Conservation (phyloP, 2,113 vertebrate species). For the Thunnus thynnus region DNA sequence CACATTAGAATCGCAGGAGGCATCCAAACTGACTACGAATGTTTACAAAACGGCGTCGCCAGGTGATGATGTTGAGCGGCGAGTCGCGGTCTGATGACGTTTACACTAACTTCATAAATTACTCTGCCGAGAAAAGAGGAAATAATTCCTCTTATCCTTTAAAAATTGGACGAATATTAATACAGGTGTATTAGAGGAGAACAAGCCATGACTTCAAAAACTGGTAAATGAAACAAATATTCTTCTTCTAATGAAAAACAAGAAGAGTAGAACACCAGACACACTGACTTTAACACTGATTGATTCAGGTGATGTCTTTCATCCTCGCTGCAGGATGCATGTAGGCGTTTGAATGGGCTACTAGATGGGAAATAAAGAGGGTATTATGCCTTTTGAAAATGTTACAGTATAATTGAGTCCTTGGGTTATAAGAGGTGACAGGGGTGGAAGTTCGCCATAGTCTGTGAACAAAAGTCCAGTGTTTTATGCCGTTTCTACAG, state of each 20-base stretch:
- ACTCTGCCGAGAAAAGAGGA: neutral
- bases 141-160: neutral
- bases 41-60: constrained; percentile 11
- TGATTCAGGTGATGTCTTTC: no score
- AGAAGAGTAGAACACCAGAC: no score
- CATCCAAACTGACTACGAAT: neutral
- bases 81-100: neutral
- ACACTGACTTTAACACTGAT: no score
- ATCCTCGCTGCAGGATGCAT: neutral
- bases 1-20: no score
- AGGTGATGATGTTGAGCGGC: neutral
- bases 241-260: no score
- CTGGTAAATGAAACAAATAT: no score
- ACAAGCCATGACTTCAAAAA: no score
- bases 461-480: constrained; percentile 75
- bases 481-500: constrained; percentile 64
- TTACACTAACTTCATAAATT: no score
- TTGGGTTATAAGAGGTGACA: constrained; percentile 45
- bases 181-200: no score
- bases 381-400: constrained; percentile 69
- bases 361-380: constrained; percentile 70
- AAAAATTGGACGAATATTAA: no score
- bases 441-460: constrained; percentile 56
- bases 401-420: constrained; percentile 54
- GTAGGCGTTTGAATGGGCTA: constrained; percentile 20